Conservation (phyloP, 2,888 invertebrate species). For the Reticulitermes lucifugus region DNA sequence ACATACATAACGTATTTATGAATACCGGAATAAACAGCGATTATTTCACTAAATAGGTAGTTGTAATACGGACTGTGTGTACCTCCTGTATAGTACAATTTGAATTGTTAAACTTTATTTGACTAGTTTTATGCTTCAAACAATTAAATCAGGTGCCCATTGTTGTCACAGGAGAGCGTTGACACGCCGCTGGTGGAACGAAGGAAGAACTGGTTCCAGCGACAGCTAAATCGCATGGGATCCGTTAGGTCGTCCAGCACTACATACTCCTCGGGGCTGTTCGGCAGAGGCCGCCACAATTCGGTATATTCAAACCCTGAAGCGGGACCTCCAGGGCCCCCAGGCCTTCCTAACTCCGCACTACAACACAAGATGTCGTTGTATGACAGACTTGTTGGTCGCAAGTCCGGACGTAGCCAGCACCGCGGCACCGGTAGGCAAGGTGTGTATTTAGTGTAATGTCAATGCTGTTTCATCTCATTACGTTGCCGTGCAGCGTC, state of each 20-base stretch:
- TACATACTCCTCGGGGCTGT: conserved; percentile 84
- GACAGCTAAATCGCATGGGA: conserved; percentile 88
- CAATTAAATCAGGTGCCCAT: no score
- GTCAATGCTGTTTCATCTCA: no score
- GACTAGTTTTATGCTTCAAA: no score
- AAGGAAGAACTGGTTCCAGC: conserved; percentile 88
- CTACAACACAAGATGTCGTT: conserved; percentile 78
- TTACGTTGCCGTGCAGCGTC: no score
- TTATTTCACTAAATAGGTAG: no score
- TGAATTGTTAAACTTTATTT: no score
- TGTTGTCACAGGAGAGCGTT: conserved; percentile 79
- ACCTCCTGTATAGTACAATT: no score
- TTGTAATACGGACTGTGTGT: no score
- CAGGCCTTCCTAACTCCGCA: conserved; percentile 62
- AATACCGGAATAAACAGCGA: no score
- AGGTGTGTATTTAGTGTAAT: background rate
- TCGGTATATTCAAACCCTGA: conserved; percentile 76
- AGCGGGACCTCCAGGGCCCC: conserved; percentile 57
- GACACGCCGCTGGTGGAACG: conserved; percentile 89
- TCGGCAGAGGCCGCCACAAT: conserved; percentile 81
- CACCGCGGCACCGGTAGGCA: conserved; percentile 37
- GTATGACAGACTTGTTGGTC: conserved; percentile 84
- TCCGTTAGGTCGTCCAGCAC: conserved; percentile 88
- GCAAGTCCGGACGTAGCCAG: conserved; percentile 78
- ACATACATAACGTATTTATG: no score